Conservation (phyloP, 2,113 vertebrate genomes). For the Thinocorus orbignyianus region DNA sequence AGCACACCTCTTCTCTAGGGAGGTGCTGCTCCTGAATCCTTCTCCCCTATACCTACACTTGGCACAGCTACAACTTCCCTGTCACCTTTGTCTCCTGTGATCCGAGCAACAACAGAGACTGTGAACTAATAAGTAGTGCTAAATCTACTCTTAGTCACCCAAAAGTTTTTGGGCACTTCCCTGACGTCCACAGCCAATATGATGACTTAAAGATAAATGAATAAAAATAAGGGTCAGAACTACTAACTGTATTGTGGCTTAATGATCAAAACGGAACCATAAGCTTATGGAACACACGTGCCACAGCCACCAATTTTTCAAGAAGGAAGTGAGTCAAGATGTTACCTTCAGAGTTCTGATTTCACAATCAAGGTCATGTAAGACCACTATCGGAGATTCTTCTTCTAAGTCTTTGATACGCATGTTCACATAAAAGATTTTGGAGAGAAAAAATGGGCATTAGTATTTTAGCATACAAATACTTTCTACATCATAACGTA, state of each 20-base stretch:
- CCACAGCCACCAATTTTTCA: background rate
- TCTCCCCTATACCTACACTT: accelerated
- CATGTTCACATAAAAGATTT: background rate
- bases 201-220: background rate
- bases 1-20: background rate
- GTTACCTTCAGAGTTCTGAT: conserved; percentile 83
- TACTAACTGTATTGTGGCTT: background rate
- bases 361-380: conserved; percentile 81
- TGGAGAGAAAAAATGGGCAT: background rate
- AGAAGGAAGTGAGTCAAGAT: background rate
- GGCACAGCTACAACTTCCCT: background rate
- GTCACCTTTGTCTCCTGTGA: background rate
- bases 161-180: background rate
- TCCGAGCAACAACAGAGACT: accelerated
- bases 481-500: background rate
- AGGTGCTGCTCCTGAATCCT: background rate
- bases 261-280: background rate
- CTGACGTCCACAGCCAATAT: background rate
- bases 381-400: conserved; percentile 69
- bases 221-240: background rate
- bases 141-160: background rate
- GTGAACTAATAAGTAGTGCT: background rate
- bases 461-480: background rate
- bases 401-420: conserved; percentile 64
- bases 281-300: background rate